Evolutionary conservation across 2,113 vertebrate genomes (phyloP), one percentile per base, ranked within the genome.

Genomic region (Mormyrus lacerda): DNA sequence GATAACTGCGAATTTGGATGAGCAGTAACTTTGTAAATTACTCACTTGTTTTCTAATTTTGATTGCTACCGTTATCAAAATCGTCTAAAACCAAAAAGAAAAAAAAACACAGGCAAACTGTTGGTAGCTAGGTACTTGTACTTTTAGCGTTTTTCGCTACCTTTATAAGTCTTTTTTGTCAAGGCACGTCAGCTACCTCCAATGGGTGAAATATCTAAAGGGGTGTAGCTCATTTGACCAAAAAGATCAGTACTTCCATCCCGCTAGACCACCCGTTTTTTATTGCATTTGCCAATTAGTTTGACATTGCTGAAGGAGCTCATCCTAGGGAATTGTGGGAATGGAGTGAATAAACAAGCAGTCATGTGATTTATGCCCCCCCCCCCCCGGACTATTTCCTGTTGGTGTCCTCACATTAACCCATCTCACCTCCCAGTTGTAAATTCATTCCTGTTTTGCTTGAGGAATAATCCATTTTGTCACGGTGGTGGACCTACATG

Each of bases 381-480:
- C 44, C 19, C 21, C 4, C 44, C 44, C 83, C 11, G 82, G 82
- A 50, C 21, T 15, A 13, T 47, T 27, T 47, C n/a, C 21, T 85
- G 83, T 50, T 48, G 24, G 83, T 48, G 17, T 85, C n/a, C 44
- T 50, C 45, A 21, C 48, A 50, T 76, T 48, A 21, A 19, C 27
- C 48, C 47, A 39, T 65, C 65, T 76, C 17, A 48, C 8, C n/a
- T 44, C 76, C 11, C 47, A 13, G 11, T 48, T 50, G 45, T 88
- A 69, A 88, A 76, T 88, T 76, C 4, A 88, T 76, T 50, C 27
- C 44, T 65, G 45, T 45, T 69, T 69, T 44, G 24, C 39, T 69
- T 58, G 11, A 88, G 61, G 61, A 48, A 13, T 47, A 88, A 48
- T 88, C 65, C 47, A 24, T 69, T 69, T 48, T 88, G 87, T n/a